Percentiles rank a stretch among this genome's conserved stretches.
These are phyloP conservation scores for Megaceryle alcyon DNA, from an alignment of 2,797 vertebrate genomes.

Conservation along the genomic window DNA sequence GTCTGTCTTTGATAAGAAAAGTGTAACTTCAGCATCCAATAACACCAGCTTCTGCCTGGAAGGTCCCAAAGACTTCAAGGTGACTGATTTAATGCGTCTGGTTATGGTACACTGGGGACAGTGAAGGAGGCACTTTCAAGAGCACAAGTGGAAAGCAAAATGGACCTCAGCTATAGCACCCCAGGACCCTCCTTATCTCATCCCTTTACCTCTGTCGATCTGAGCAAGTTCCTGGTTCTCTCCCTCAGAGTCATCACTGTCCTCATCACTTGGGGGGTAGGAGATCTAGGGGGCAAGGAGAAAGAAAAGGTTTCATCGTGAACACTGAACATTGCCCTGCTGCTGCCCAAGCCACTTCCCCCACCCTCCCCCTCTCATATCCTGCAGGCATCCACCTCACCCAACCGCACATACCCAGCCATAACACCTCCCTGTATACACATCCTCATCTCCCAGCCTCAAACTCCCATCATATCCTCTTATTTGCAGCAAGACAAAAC, in stretches of 20 bases:
- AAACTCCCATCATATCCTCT: neutral
- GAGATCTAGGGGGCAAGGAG: conserved; percentile 84
- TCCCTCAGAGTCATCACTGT: conserved; percentile 93
- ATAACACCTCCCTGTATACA: neutral
- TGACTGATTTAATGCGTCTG: neutral
- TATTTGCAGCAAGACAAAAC: neutral
- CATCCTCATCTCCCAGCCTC: neutral
- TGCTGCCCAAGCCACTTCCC: conserved; percentile 13
- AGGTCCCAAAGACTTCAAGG: neutral
- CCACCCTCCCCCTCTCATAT: neutral
- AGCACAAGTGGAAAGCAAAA: neutral
- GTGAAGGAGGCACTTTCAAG: neutral
- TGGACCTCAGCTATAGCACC: neutral
- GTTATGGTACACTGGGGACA: neutral
- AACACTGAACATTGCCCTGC: neutral
- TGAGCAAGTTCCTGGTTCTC: conserved; percentile 95
- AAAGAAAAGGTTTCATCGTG: neutral
- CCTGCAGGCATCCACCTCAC: neutral
- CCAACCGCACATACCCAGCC: neutral
- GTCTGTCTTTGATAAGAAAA: neutral
- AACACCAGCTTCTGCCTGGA: neutral
- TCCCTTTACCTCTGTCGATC: conserved; percentile 89
- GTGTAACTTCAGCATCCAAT: neutral
- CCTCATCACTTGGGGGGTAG: conserved; percentile 88
- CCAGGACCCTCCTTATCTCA: neutral